These are phyloP conservation scores for Tragelaphus scriptus DNA, from an alignment of 2,113 vertebrate species.

Conservation along the genomic window DNA sequence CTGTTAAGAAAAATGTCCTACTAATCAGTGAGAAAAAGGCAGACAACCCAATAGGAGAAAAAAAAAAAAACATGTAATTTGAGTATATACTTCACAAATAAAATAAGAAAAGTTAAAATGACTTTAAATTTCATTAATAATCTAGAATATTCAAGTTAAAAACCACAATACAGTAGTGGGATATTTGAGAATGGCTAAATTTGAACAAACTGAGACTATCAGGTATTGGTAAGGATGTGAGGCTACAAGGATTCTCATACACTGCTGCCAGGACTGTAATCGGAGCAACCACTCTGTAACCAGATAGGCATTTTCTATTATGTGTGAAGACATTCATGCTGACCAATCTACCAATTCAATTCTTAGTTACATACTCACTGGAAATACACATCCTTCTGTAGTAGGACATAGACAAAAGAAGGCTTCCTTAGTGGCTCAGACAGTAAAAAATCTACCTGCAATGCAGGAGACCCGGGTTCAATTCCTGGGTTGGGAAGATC, in stretches of 20 bases:
- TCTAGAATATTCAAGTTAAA: background rate
- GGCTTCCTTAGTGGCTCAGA: background rate
- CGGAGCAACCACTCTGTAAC: background rate
- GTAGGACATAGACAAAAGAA: background rate
- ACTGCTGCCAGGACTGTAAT: background rate
- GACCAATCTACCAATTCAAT: background rate
- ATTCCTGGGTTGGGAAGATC: background rate
- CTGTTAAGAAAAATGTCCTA: background rate
- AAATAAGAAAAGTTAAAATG: background rate
- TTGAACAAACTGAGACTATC: background rate
- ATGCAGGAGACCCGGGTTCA: background rate
- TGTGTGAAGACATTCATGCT: background rate
- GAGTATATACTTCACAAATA: background rate
- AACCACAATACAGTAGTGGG: background rate
- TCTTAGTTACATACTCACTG: background rate
- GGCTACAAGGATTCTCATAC: background rate
- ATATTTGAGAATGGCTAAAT: background rate
- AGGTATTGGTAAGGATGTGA: background rate
- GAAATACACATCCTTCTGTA: background rate
- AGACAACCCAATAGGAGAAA: background rate
- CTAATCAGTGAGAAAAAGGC: background rate
- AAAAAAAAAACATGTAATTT: background rate
- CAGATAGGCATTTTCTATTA: background rate
- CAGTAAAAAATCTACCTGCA: background rate
- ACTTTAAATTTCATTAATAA: background rate